These are phyloP conservation scores for Drosophila miranda DNA, from an alignment of 1,140 invertebrate genomes.

Conservation along the genomic window DNA sequence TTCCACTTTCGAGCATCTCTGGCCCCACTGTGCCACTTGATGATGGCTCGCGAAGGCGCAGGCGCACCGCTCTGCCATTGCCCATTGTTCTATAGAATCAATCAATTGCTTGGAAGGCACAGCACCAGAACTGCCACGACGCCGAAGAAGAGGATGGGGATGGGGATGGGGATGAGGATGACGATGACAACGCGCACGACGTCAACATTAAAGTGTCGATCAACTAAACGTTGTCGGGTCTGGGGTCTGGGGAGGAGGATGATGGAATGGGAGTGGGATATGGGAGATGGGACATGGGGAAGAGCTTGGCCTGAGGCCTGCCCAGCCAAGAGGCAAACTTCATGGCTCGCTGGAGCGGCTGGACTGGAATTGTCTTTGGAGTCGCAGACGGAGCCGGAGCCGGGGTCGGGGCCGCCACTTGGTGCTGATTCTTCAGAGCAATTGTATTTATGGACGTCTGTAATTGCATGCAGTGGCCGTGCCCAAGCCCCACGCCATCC, in stretches of 20 bases:
- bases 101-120: slow-evolving; percentile 72
- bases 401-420: slow-evolving; percentile 1
- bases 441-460: slow-evolving; percentile 69
- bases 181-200: slow-evolving; percentile 78
- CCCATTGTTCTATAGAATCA: slow-evolving; percentile 78
- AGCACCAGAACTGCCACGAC: slow-evolving; percentile 72
- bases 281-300: slow-evolving; percentile 10
- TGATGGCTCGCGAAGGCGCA: slow-evolving; percentile 15
- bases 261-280: slow-evolving; percentile 3
- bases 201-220: slow-evolving; percentile 81
- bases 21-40: slow-evolving; percentile 36
- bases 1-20: not conserved
- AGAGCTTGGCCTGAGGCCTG: slow-evolving; percentile 26
- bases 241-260: not conserved
- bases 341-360: slow-evolving; percentile 62
- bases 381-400: no score
- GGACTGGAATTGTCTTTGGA: slow-evolving; percentile 23
- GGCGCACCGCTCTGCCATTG: slow-evolving; percentile 35
- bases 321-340: slow-evolving; percentile 72
- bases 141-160: slow-evolving; percentile 40
- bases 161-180: slow-evolving; percentile 59
- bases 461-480: slow-evolving; percentile 72
- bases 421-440: slow-evolving; percentile 66
- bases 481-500: not conserved
- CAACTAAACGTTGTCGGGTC: slow-evolving; percentile 74